Conservation (phyloP, 2,113 vertebrate species). For the Vidua macroura region DNA sequence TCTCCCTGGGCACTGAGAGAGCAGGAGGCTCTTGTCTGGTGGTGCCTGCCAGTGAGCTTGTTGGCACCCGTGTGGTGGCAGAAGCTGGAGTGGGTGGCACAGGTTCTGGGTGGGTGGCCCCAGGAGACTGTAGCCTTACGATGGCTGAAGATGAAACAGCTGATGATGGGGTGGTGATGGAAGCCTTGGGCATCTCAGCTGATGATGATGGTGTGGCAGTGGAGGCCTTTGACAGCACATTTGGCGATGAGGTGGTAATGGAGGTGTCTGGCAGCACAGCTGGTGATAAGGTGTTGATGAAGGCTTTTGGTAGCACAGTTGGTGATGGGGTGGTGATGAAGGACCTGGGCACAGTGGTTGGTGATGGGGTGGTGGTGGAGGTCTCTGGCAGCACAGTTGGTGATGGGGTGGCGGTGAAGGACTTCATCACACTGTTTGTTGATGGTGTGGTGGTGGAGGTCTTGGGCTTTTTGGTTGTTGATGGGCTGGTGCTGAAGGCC, state of each 20-base stretch:
- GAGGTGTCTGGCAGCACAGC: neutral
- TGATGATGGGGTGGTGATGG: neutral
- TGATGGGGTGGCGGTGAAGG: rapidly evolving
- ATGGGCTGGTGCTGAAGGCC: neutral
- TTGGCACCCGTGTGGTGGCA: rapidly evolving
- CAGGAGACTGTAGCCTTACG: neutral
- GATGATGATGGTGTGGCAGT: neutral
- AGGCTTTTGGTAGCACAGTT: neutral
- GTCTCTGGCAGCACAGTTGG: rapidly evolving
- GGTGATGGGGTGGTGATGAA: neutral
- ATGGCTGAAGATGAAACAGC: neutral
- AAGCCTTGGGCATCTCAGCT: neutral
- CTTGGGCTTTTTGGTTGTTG: neutral
- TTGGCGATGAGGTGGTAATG: rapidly evolving
- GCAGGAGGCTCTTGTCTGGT: neutral
- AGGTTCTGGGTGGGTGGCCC: neutral
- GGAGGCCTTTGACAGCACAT: rapidly evolving
- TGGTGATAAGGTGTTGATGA: neutral
- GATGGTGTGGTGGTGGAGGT: rapidly evolving
- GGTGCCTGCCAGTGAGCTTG: neutral
- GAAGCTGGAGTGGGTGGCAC: neutral
- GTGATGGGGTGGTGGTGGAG: rapidly evolving
- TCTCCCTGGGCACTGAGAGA: neutral
- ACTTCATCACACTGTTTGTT: rapidly evolving
- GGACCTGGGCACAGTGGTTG: neutral